Evolutionary conservation across 2,888 invertebrate genomes (phyloP).

Genomic region (Willowsia nigromaculata): DNA sequence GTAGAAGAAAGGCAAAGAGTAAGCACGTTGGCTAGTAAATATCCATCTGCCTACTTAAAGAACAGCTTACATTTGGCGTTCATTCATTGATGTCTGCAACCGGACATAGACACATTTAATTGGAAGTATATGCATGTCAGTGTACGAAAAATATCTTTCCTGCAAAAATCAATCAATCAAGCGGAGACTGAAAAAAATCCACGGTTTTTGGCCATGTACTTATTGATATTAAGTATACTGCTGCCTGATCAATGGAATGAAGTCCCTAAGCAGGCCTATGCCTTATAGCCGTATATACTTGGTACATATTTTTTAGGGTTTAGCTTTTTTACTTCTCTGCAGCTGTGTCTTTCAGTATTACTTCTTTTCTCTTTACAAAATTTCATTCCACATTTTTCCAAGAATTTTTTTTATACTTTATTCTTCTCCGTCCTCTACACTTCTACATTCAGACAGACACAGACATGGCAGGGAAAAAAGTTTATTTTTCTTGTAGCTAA

Average conservation of each 20-base stretch:
- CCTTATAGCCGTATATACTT: background rate
- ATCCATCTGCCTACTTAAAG: background rate
- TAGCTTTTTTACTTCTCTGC: background rate
- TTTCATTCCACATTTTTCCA: slow-evolving; percentile 16
- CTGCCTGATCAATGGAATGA: too few species aligned
- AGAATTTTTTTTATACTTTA: background rate
- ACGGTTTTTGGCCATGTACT: slow-evolving; percentile 26
- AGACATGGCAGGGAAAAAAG: background rate
- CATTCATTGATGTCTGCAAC: slow-evolving; percentile 17
- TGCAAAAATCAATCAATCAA: slow-evolving; percentile 63
- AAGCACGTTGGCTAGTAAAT: slow-evolving; percentile 1
- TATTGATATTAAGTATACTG: slow-evolving; percentile 11
- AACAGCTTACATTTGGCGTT: background rate
- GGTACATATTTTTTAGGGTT: background rate
- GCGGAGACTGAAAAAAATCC: slow-evolving; percentile 34
- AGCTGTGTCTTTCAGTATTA: background rate
- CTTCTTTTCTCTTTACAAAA: background rate
- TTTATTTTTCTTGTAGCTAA: slow-evolving; percentile 28
- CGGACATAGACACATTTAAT: background rate
- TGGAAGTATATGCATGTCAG: slow-evolving; percentile 8
- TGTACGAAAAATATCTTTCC: background rate
- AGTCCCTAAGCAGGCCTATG: too few species aligned
- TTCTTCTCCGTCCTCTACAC: background rate
- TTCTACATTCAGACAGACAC: background rate
- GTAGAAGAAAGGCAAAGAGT: slow-evolving; percentile 7